phyloP scores from a whole-genome alignment of 1,140 invertebrate genomes.

The Plutomurus gul region DNA sequence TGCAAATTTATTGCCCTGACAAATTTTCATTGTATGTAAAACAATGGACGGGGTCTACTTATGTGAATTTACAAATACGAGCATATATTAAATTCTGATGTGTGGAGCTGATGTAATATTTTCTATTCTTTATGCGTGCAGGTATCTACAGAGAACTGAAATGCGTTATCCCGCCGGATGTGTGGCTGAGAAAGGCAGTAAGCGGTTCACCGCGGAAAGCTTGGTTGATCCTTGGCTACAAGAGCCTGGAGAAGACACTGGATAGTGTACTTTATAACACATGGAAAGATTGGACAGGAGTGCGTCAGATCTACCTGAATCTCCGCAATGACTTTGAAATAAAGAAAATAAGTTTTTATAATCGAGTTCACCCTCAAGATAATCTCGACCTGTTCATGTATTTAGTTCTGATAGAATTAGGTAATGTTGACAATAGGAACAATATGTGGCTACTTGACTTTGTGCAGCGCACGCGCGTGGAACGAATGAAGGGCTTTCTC shows the following conservation, averaged over 20 bases:
- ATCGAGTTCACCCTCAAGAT: conserved; percentile 56
- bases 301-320: conserved; percentile 60
- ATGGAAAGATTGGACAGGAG: conserved; percentile 64
- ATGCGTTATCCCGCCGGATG: conserved; percentile 49
- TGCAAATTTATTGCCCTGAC: no score
- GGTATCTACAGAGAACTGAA: conserved; percentile 52
- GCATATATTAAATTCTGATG: no score
- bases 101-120: background rate
- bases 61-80: no score
- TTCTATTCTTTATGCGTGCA: background rate
- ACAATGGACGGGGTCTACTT: no score
- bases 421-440: conserved; percentile 53
- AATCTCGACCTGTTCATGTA: conserved; percentile 60
- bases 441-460: conserved; percentile 57
- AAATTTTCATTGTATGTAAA: no score
- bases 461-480: conserved; percentile 58
- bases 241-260: conserved; percentile 58
- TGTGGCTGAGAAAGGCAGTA: conserved; percentile 40
- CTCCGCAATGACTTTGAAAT: conserved; percentile 60
- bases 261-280: conserved; percentile 58
- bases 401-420: conserved; percentile 60
- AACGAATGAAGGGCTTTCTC: conserved; percentile 59
- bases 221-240: conserved; percentile 59
- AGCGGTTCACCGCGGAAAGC: background rate
- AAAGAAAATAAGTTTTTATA: conserved; percentile 58